Evolutionary conservation across 2,113 vertebrate genomes (phyloP).

Genomic region (Festucalex cinctus): DNA sequence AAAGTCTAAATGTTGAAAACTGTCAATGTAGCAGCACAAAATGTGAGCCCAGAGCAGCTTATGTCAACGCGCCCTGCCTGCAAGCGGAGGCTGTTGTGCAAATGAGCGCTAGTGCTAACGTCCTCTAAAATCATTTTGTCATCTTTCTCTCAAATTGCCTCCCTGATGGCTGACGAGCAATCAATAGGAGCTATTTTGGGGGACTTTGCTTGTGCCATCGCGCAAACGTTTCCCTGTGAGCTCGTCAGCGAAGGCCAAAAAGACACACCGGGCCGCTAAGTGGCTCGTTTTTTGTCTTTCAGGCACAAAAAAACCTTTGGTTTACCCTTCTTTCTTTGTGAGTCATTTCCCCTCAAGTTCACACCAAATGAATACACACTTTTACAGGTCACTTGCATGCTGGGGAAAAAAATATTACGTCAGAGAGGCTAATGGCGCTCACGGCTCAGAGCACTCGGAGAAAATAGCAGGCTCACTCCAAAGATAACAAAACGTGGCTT

Average conservation of each 20-base stretch:
- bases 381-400: not conserved
- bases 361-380: not conserved
- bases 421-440: not conserved
- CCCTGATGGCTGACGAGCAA: constrained; percentile 29
- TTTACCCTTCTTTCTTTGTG: not conserved
- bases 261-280: not conserved
- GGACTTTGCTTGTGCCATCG: constrained; percentile 3
- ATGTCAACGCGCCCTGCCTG: not conserved
- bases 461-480: not conserved
- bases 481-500: constrained; percentile 4
- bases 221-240: not conserved
- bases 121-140: not conserved
- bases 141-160: constrained; percentile 18
- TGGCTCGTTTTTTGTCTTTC: not conserved
- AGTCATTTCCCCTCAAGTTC: not conserved
- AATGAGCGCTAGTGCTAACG: not conserved
- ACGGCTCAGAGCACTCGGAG: not conserved
- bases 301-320: not conserved
- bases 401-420: not conserved
- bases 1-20: no score
- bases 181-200: constrained; percentile 27
- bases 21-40: no score
- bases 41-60: not conserved
- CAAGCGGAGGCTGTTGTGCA: not conserved
- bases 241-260: not conserved